A percentile compares a stretch with the other conserved stretches of the same genome.
Conservation (phyloP, 1,140 invertebrate genomes). For the Camponotus floridanus region DNA sequence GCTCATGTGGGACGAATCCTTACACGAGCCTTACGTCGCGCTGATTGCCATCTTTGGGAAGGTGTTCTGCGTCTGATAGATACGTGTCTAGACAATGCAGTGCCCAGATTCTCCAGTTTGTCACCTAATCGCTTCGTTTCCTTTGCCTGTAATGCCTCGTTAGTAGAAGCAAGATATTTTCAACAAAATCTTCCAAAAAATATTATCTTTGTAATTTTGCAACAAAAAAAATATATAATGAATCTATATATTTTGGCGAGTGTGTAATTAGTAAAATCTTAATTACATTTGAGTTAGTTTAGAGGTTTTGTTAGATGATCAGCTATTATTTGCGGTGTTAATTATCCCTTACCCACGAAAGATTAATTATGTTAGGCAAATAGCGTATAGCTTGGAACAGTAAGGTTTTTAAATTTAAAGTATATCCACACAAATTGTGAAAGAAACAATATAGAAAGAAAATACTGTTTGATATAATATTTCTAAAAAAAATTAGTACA, state of each 20-base stretch:
- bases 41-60: conserved; percentile 85
- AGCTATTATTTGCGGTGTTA: conserved; percentile 24
- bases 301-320: conserved; percentile 23
- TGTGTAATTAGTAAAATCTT: background rate
- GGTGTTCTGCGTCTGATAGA: conserved; percentile 84
- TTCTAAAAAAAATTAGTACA: conserved; percentile 29
- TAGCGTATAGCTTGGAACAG: background rate
- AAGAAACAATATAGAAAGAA: background rate
- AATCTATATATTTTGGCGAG: background rate
- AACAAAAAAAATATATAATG: background rate
- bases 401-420: background rate
- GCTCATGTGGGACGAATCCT: conserved; percentile 78
- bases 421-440: background rate
- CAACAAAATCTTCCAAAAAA: conserved; percentile 9
- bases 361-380: conserved; percentile 59
- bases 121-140: conserved; percentile 80
- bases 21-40: conserved; percentile 85
- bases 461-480: background rate
- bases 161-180: conserved; percentile 75
- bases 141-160: conserved; percentile 80
- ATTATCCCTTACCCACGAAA: conserved; percentile 36
- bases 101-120: conserved; percentile 83
- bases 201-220: conserved; percentile 3
- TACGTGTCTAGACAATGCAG: conserved; percentile 83
- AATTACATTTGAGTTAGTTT: conserved; percentile 35